Conservation (phyloP, 2,888 invertebrate genomes). For the Syrista parreyssii region DNA sequence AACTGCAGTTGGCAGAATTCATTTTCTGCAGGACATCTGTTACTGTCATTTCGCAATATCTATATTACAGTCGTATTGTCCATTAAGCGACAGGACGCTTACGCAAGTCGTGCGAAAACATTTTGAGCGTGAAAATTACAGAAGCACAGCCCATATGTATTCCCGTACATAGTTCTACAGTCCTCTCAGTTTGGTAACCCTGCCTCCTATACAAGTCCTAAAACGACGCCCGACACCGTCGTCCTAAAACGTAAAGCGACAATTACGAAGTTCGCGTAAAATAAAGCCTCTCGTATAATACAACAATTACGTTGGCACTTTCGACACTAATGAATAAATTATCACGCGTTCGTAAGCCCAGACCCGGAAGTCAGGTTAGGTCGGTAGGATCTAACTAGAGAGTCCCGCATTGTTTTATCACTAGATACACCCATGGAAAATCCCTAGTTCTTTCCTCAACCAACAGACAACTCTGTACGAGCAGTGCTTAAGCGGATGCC, state of each 20-base stretch:
- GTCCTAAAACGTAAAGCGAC: neutral
- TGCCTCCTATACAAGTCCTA: neutral
- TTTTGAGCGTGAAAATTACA: neutral
- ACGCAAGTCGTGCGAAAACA: neutral
- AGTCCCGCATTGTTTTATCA: neutral
- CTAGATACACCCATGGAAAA: neutral
- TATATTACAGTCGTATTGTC: neutral
- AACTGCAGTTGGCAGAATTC: neutral
- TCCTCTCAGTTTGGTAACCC: neutral
- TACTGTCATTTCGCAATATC: neutral
- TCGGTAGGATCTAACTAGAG: neutral
- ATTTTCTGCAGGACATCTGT: neutral
- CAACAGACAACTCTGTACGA: neutral
- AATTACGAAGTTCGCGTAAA: conserved; percentile 1
- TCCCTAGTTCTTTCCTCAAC: neutral
- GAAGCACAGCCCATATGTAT: neutral
- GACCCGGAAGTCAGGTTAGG: neutral
- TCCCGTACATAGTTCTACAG: neutral
- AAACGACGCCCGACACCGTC: neutral
- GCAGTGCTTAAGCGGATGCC: neutral
- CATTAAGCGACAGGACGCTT: neutral
- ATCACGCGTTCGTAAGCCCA: neutral
- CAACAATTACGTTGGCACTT: conserved; percentile 2
- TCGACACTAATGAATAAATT: neutral
- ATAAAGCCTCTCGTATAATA: conserved; percentile 1